Conservation (phyloP, 2,888 invertebrate genomes). For the Dicranocentrus wangi region DNA sequence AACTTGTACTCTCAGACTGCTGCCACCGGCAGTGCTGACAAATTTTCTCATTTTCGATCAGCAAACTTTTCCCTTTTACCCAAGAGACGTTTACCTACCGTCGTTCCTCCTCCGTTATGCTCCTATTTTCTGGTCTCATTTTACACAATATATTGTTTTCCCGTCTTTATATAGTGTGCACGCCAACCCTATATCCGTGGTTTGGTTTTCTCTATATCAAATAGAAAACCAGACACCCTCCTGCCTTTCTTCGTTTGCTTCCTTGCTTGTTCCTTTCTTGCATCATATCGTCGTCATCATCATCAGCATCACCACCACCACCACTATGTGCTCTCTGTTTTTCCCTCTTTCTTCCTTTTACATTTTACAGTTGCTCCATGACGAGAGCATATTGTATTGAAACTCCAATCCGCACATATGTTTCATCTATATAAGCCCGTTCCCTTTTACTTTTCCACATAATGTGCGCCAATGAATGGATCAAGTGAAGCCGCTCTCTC, state of each 20-base stretch:
- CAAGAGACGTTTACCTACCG: too few relatives aligned
- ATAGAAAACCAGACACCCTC: constrained; percentile 58
- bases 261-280: constrained; percentile 18
- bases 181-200: not conserved
- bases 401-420: constrained; percentile 12
- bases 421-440: constrained; percentile 15
- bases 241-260: constrained; percentile 10
- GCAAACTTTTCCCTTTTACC: not conserved
- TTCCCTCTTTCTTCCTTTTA: constrained; percentile 25
- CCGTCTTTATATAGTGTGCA: not conserved
- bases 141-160: constrained; percentile 30
- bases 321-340: constrained; percentile 2
- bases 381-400: not conserved
- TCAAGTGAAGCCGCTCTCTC: constrained; percentile 26
- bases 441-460: constrained; percentile 48
- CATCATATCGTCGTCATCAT: not conserved
- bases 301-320: constrained; percentile 3
- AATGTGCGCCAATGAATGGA: constrained; percentile 51
- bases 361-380: not conserved
- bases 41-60: constrained; percentile 21
- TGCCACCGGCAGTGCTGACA: not conserved
- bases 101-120: too few relatives aligned
- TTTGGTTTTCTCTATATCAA: constrained; percentile 26
- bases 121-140: constrained; percentile 16
- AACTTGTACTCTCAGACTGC: too few relatives aligned